Evolutionary conservation across 2,797 vertebrate species (phyloP), one percentile per base, ranked within the genome.

Genomic region (Notoglanidium macrostoma): DNA sequence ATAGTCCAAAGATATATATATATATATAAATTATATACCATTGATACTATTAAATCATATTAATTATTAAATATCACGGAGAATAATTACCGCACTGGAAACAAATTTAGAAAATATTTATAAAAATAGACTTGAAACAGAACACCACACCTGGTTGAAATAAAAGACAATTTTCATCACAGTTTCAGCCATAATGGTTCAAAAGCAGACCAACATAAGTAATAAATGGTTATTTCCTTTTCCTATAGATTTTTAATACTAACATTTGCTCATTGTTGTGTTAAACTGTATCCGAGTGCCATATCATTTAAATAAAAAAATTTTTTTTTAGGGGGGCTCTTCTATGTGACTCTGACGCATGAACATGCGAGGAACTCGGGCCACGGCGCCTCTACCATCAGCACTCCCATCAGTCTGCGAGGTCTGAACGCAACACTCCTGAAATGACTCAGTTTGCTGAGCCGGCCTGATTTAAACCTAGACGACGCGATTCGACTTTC

Each of bases 371-470:
- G 49, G 35, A n/a, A 61, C 2, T 26, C 78, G 23, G 23, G 1
- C 57, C 40, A 67, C 65, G n/a, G 8, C 15, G 21, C 32, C 21
- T 83, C 26, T 5, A 51, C 21, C 15, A 14, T 35, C 61, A 35
- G 9, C 46, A n/a, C 46, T 68, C 7, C 80, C 29, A 57, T 5
- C 65, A 57, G 32, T 0, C 29, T 26, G 6, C 0, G 21, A 23
- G 10, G 14, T 55, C 57, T 85, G 14, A 85, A 49, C 26, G 10
- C 9, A 32, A 44, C 14, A 55, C 61, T 29, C 11, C 3, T 80
- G 46, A 32, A 87, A 89, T 87, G 87, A 87, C 80, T 90, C 86
- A 68, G 74, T 79, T 40, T 73, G 26, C 61, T 70, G 44, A 82
- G 67, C 59, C n/a, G 55, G 83, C 51, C 78, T 84, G 67, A 83